phyloP scores from a whole-genome alignment of 2,888 invertebrate species.

The Cryptosula pallasiana region DNA sequence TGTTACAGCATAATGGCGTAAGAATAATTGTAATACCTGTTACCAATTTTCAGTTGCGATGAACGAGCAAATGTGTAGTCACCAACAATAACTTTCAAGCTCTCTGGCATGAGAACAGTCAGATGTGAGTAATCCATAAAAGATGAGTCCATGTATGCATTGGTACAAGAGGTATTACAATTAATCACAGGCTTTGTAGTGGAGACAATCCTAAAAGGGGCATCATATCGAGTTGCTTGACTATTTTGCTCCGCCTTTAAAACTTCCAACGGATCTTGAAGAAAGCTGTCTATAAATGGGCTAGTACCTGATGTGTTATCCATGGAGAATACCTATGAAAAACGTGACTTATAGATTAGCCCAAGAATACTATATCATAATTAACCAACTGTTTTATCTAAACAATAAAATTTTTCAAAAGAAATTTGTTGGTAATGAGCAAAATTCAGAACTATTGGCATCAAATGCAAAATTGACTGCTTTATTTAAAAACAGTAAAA shows the following conservation, averaged over 20 bases:
- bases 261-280: neutral
- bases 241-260: neutral
- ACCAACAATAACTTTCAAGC: neutral
- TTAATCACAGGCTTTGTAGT: neutral
- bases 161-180: neutral
- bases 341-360: no score
- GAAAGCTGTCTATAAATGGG: neutral
- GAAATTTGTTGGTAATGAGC: no score
- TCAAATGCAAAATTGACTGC: no score
- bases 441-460: no score
- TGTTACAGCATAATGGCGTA: no score
- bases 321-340: no score
- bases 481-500: no score
- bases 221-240: neutral
- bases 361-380: no score
- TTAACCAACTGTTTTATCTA: no score
- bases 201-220: neutral
- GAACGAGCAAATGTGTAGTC: constrained; percentile 7
- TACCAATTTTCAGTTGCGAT: neutral
- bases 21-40: no score
- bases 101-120: neutral
- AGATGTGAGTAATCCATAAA: neutral
- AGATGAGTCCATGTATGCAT: neutral
- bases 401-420: no score
- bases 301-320: neutral